Evolutionary conservation across 2,113 vertebrate genomes (phyloP).

Genomic region (Colius striatus): DNA sequence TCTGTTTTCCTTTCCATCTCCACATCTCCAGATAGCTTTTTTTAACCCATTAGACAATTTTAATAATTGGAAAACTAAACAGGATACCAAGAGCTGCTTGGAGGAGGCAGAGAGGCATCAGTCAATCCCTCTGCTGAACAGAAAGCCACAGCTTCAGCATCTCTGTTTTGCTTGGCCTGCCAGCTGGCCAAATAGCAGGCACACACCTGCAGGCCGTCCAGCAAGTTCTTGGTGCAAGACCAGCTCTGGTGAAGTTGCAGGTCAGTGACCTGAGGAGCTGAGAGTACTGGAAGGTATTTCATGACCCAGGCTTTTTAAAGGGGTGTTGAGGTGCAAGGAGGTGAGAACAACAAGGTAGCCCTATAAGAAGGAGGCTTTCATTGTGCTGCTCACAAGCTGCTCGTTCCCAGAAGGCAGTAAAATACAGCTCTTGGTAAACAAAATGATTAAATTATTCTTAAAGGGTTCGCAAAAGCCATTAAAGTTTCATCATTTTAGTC

Average conservation of each 20-base stretch:
- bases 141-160: background rate
- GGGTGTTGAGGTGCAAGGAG: background rate
- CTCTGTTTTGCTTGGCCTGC: background rate
- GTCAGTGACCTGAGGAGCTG: background rate
- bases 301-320: background rate
- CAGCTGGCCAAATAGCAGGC: background rate
- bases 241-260: background rate
- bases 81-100: background rate
- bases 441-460: background rate
- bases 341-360: background rate
- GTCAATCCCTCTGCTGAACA: fast-evolving
- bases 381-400: background rate
- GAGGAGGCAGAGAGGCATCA: background rate
- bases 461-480: background rate
- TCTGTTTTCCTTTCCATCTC: background rate
- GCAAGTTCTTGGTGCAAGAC: background rate
- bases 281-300: background rate
- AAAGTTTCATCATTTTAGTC: background rate
- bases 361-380: background rate
- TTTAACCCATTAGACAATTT: background rate
- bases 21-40: background rate
- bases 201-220: background rate
- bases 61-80: background rate
- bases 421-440: background rate
- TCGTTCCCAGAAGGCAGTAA: background rate